These are phyloP conservation scores for Notechis scutatus DNA, from an alignment of 2,113 vertebrate species.

Conservation along the genomic window DNA sequence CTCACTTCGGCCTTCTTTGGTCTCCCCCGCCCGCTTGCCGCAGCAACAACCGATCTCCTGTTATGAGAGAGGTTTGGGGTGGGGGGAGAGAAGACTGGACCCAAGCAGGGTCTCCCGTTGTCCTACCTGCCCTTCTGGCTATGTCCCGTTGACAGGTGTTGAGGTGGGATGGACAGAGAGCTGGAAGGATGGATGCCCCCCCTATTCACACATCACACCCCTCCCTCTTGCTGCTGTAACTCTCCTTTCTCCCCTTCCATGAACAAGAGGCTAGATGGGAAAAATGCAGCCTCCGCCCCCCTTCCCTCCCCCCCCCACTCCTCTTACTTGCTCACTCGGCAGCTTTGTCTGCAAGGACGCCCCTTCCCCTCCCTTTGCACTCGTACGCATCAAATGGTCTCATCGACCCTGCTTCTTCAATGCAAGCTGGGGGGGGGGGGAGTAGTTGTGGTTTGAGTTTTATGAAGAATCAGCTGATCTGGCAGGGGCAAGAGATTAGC, in stretches of 20 bases:
- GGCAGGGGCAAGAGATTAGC: background rate
- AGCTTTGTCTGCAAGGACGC: slow-evolving; percentile 28
- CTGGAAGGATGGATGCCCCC: background rate
- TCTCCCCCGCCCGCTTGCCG: slow-evolving; percentile 32
- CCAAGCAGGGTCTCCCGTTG: background rate
- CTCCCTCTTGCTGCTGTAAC: background rate
- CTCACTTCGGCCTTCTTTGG: background rate
- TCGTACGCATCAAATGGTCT: background rate
- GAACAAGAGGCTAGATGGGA: background rate
- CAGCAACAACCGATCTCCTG: background rate
- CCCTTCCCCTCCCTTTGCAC: slow-evolving; percentile 19
- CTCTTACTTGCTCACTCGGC: slow-evolving; percentile 15
- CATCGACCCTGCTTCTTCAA: slow-evolving; percentile 5
- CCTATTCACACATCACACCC: background rate
- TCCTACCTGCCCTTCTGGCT: slow-evolving; percentile 15
- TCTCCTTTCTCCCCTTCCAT: background rate
- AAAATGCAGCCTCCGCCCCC: slow-evolving; percentile 5
- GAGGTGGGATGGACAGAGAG: background rate
- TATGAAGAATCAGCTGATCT: slow-evolving; percentile 8
- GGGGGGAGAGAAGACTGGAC: background rate
- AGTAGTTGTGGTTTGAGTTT: background rate
- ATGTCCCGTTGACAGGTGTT: background rate
- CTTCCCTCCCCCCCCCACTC: background rate
- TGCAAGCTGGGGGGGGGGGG: background rate
- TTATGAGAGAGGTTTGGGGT: background rate